A percentile compares a stretch with the other conserved stretches of the same genome.
Evolutionary conservation across 2,797 vertebrate genomes (phyloP).

Genomic region (Leptoclinus maculatus): DNA sequence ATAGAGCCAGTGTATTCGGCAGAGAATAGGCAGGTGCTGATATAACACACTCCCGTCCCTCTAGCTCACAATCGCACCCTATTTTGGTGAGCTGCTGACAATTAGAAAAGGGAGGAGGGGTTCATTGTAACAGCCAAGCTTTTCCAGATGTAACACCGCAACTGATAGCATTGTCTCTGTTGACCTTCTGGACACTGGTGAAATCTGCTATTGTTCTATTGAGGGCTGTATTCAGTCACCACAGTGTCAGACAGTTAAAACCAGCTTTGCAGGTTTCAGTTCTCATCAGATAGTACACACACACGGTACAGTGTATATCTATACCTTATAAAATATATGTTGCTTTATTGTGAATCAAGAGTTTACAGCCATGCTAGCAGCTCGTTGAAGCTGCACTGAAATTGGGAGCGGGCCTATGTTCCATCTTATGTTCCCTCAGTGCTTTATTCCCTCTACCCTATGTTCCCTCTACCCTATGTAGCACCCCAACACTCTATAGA

Average conservation of each 20-base stretch:
- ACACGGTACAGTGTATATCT: not conserved
- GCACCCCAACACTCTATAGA: no score
- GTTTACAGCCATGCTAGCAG: not conserved
- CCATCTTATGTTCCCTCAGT: not conserved
- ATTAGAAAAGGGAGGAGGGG: slow-evolving; percentile 34
- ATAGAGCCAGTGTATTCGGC: slow-evolving; percentile 52
- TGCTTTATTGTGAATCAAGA: not conserved
- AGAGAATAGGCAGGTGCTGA: slow-evolving; percentile 43
- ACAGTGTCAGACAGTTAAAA: not conserved
- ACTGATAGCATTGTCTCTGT: slow-evolving; percentile 53
- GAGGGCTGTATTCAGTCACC: not conserved
- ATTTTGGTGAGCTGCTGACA: slow-evolving; percentile 36
- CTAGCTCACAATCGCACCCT: slow-evolving; percentile 32
- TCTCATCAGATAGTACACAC: not conserved
- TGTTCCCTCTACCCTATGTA: not conserved
- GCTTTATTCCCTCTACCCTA: no score
- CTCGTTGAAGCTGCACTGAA: not conserved
- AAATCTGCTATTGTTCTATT: slow-evolving; percentile 41
- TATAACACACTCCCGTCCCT: slow-evolving; percentile 31
- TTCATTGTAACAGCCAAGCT: slow-evolving; percentile 15
- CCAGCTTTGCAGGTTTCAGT: not conserved
- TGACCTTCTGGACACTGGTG: slow-evolving; percentile 50
- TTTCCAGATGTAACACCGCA: slow-evolving; percentile 48
- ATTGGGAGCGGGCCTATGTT: not conserved
- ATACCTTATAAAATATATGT: not conserved